phyloP scores from a whole-genome alignment of 2,888 invertebrate genomes.

The Chaitophorus viminalis region DNA sequence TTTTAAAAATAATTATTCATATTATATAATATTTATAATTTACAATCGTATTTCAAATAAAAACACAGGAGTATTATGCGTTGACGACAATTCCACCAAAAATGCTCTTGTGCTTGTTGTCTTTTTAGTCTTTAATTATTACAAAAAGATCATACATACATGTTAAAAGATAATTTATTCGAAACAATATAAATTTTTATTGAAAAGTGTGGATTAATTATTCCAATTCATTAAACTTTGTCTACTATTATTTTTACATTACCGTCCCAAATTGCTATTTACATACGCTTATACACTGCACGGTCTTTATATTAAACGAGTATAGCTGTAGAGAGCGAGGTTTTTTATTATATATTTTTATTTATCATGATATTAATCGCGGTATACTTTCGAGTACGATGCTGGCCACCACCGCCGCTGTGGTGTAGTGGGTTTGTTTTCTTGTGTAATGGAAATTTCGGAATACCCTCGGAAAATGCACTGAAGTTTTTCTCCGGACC shows the following conservation, averaged over 20 bases:
- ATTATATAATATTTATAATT: too few relatives aligned
- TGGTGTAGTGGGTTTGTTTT: slow-evolving; percentile 8
- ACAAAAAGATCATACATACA: too few relatives aligned
- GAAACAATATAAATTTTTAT: background rate
- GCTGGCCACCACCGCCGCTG: background rate
- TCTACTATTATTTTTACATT: background rate
- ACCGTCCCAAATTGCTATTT: background rate
- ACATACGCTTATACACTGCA: too few relatives aligned
- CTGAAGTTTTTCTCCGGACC: slow-evolving; percentile 36
- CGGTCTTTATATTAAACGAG: background rate
- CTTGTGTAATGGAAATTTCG: slow-evolving; percentile 43
- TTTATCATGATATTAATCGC: slow-evolving; percentile 6
- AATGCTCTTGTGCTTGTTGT: too few relatives aligned
- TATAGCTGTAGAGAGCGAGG: background rate
- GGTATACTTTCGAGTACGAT: background rate
- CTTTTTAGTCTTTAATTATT: too few relatives aligned
- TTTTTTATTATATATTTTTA: background rate
- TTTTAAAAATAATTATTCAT: too few relatives aligned
- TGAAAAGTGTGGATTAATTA: background rate
- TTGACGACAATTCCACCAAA: too few relatives aligned
- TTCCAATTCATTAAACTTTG: background rate
- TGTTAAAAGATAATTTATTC: too few relatives aligned
- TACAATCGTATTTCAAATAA: too few relatives aligned
- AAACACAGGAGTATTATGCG: too few relatives aligned
- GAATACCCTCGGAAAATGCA: slow-evolving; percentile 36